These are phyloP conservation scores for Ectemnius cavifrons DNA, from an alignment of 2,888 invertebrate species.

Conservation along the genomic window DNA sequence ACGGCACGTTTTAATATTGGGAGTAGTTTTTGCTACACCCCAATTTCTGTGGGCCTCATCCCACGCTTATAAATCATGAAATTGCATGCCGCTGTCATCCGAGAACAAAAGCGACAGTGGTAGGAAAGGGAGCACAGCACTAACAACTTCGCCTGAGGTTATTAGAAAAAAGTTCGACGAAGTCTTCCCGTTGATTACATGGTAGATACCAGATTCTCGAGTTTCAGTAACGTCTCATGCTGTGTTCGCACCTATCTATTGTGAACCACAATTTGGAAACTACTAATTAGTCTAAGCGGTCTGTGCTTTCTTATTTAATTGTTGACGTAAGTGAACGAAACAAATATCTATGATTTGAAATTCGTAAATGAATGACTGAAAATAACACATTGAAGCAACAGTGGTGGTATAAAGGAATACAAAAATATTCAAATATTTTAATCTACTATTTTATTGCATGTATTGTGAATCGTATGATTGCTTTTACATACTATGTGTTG, in stretches of 20 bases:
- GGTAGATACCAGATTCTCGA: conserved; percentile 52
- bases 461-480: too few species aligned
- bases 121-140: conserved; percentile 57
- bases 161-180: conserved; percentile 60
- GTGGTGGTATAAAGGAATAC: too few species aligned
- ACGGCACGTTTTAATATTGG: conserved; percentile 8
- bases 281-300: background rate
- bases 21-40: too few species aligned
- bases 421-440: too few species aligned
- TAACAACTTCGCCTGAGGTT: conserved; percentile 48
- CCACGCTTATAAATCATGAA: conserved; percentile 34
- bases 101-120: conserved; percentile 57
- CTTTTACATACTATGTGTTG: too few species aligned
- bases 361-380: too few species aligned
- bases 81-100: conserved; percentile 21
- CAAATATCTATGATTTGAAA: too few species aligned
- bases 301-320: background rate
- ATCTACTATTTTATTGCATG: too few species aligned
- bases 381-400: too few species aligned
- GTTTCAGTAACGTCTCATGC: conserved; percentile 34
- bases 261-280: conserved; percentile 5
- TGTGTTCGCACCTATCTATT: background rate
- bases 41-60: too few species aligned
- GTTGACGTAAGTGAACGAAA: too few species aligned
- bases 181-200: conserved; percentile 70